Evolutionary conservation across 1,140 invertebrate genomes (phyloP), one percentile per base, ranked within the genome.

Genomic region (Cyphomyrmex costatus): DNA sequence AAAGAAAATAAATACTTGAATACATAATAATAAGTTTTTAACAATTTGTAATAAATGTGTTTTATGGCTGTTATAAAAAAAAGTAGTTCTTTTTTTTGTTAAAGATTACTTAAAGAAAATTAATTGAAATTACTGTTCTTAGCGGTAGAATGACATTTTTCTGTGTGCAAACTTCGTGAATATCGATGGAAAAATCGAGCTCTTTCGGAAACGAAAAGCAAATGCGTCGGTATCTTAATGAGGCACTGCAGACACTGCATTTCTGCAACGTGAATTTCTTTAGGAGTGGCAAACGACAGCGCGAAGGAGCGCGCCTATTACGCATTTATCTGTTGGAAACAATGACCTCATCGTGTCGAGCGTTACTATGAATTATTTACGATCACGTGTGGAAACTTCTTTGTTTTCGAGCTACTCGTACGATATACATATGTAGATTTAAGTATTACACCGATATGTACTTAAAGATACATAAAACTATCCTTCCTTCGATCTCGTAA

Each of bases 321-420:
- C 60, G 76, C 63, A 66, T 66, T 79, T 79, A 79, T 79, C 76
- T 79, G 42, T n/a, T 79, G 76, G 60, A 65, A 79, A 73, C 79
- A 73, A 82, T 82, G 79, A 82, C 68, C 68, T 82, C 79, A 82
- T 58, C 68, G 66, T 60, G 66, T 42, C 21, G 76, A 79, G 27
- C 61, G 42, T 51, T 79, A 66, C 6, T 27, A 66, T 79, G 60
- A 79, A 79, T 79, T 79, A 79, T 79, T 79, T 79, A 79, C 76
- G 76, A 79, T 66, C 76, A 42, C 60, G 58, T 27, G n/a, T 21
- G 76, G 27, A 79, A 65, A 33, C 60, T 36, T 24, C 76, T 66
- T 79, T 79, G 76, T 79, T 65, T 24, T 42, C 42, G 42, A 19
- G 27, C 12, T 63, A 30, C 16, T 24, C 63, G 8, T 49, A 14